Evolutionary conservation across 2,113 vertebrate genomes (phyloP).

Genomic region (Poeciliopsis retropinna): DNA sequence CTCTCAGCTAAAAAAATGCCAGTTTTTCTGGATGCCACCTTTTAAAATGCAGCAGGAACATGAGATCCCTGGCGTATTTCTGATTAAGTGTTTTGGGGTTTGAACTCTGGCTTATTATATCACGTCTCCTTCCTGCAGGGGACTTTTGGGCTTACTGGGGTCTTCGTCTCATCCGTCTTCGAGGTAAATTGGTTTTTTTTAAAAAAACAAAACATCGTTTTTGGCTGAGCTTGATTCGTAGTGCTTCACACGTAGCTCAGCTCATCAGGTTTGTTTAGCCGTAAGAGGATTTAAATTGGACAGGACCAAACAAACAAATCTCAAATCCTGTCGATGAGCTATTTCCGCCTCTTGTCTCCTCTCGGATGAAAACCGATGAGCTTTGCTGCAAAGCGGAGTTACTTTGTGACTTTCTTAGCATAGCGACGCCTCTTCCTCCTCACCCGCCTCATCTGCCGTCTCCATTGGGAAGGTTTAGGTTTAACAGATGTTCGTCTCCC

Average conservation of each 20-base stretch:
- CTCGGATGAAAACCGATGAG: constrained; percentile 40
- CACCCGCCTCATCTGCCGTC: constrained; percentile 14
- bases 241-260: constrained; percentile 12
- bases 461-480: constrained; percentile 17
- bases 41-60: background rate
- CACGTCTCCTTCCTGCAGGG: constrained; percentile 69
- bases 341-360: constrained; percentile 18
- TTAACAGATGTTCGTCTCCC: constrained; percentile 30
- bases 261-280: constrained; percentile 41
- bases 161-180: constrained; percentile 75
- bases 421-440: constrained; percentile 3
- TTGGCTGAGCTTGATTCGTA: constrained; percentile 28
- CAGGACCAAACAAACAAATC: constrained; percentile 30
- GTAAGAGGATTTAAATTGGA: constrained; percentile 59
- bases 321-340: background rate
- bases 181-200: constrained; percentile 68
- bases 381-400: constrained; percentile 33
- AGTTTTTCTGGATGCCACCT: background rate
- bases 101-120: constrained; percentile 24
- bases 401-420: constrained; percentile 28
- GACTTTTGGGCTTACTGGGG: constrained; percentile 63
- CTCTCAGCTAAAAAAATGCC: background rate
- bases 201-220: background rate
- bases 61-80: background rate
- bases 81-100: background rate